A percentile compares a stretch with the other conserved stretches of the same genome.
Conservation (phyloP, 1,140 invertebrate species). For the Armadillidium nasatum region DNA sequence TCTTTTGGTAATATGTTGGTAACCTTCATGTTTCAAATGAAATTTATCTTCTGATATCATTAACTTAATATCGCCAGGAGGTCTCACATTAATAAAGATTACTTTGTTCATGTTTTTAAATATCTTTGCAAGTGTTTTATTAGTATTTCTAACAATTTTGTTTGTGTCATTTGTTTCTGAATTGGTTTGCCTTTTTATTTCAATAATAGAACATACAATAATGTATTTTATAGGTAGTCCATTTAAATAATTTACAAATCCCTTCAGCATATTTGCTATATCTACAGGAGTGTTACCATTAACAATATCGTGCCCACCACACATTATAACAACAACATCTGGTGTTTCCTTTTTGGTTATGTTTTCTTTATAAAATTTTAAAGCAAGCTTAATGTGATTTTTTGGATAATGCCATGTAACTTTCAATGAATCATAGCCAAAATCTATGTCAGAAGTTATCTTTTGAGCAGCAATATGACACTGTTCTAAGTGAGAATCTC, state of each 20-base stretch:
- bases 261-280: neutral
- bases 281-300: neutral
- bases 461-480: neutral
- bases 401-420: neutral
- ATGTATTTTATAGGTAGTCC: neutral
- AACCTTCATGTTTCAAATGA: neutral
- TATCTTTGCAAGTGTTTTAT: neutral
- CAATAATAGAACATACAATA: neutral
- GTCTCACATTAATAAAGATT: neutral
- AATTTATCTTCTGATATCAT: neutral
- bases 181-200: neutral
- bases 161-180: neutral
- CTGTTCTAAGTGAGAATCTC: neutral
- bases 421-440: neutral
- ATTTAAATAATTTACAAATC: neutral
- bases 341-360: neutral
- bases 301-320: neutral
- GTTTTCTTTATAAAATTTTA: neutral
- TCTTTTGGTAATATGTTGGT: neutral
- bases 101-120: neutral
- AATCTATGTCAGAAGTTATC: neutral
- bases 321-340: neutral
- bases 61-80: neutral
- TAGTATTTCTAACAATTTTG: neutral
- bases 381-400: neutral